Evolutionary conservation across 2,888 invertebrate species (phyloP).

Genomic region (Balanococcus diminutus): DNA sequence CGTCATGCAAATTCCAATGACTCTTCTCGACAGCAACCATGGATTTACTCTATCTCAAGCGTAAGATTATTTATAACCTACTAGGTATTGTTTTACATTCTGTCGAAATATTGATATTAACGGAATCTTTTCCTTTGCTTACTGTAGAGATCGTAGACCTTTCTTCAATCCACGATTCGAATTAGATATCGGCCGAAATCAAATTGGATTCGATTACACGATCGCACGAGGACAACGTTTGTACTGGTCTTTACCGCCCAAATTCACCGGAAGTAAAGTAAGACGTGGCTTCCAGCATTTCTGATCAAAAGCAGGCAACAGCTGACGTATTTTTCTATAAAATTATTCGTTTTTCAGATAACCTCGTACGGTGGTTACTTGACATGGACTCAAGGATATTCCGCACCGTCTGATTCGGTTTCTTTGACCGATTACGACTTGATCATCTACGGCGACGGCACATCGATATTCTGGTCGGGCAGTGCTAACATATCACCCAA

Average conservation of each 20-base stretch:
- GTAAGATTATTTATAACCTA: not conserved
- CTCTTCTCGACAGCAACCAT: conserved; percentile 66
- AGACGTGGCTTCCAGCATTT: not conserved
- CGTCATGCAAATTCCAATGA: conserved; percentile 71
- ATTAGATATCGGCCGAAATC: conserved; percentile 67
- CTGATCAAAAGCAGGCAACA: not conserved
- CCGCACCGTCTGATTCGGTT: conserved; percentile 65
- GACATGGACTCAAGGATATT: conserved; percentile 74
- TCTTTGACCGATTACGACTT: conserved; percentile 77
- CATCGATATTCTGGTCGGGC: conserved; percentile 66
- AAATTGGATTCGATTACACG: conserved; percentile 68
- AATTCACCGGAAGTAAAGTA: conserved; percentile 68
- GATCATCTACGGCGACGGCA: conserved; percentile 78
- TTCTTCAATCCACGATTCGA: conserved; percentile 65
- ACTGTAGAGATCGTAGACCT: conserved; percentile 61
- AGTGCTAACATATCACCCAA: conserved; percentile 39
- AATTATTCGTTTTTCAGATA: conserved; percentile 63
- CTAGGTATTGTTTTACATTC: not conserved
- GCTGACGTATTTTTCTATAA: no score
- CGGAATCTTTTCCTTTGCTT: not conserved
- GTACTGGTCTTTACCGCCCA: conserved; percentile 78
- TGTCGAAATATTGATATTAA: not conserved
- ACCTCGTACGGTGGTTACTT: conserved; percentile 87
- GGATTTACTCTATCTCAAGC: conserved; percentile 68
- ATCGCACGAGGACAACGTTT: conserved; percentile 64